Conservation (phyloP, 2,888 invertebrate species). For the Drosophila subsilvestris region DNA sequence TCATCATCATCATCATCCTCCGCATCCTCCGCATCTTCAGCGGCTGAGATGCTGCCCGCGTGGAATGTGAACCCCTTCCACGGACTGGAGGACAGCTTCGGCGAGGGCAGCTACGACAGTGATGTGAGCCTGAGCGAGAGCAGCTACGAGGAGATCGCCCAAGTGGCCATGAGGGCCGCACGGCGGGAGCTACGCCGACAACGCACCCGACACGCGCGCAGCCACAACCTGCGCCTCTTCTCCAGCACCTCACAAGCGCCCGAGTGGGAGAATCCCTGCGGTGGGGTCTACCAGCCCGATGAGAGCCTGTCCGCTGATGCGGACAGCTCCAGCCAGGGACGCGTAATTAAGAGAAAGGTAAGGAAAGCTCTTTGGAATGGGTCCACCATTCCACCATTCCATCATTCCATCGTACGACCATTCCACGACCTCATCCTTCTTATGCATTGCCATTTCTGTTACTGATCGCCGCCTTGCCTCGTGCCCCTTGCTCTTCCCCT, state of each 20-base stretch:
- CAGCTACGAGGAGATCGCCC: conserved; percentile 59
- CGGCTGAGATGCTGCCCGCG: conserved; percentile 17
- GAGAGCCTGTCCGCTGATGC: conserved; percentile 5
- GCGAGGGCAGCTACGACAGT: conserved; percentile 52
- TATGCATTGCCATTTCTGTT: conserved; percentile 5
- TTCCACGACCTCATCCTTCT: too few species aligned
- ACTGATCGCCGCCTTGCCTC: conserved; percentile 8
- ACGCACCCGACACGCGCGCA: conserved; percentile 68
- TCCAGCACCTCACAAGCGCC: conserved; percentile 38
- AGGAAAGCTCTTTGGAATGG: not conserved
- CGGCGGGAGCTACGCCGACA: conserved; percentile 50
- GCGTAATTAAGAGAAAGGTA: conserved; percentile 43
- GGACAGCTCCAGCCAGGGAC: conserved; percentile 35
- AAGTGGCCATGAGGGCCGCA: conserved; percentile 53
- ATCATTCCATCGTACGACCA: too few species aligned
- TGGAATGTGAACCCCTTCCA: conserved; percentile 58
- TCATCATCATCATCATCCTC: conserved; percentile 17
- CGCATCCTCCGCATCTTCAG: not conserved
- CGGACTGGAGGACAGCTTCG: conserved; percentile 48
- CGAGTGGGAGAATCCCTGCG: conserved; percentile 82
- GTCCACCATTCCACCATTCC: too few species aligned
- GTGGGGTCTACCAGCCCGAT: conserved; percentile 55
- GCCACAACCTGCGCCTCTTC: conserved; percentile 48
- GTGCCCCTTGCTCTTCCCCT: not conserved
- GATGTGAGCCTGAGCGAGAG: conserved; percentile 41